phyloP scores from a whole-genome alignment of 2,888 invertebrate genomes.

The Pachymerium ferrugineum region DNA sequence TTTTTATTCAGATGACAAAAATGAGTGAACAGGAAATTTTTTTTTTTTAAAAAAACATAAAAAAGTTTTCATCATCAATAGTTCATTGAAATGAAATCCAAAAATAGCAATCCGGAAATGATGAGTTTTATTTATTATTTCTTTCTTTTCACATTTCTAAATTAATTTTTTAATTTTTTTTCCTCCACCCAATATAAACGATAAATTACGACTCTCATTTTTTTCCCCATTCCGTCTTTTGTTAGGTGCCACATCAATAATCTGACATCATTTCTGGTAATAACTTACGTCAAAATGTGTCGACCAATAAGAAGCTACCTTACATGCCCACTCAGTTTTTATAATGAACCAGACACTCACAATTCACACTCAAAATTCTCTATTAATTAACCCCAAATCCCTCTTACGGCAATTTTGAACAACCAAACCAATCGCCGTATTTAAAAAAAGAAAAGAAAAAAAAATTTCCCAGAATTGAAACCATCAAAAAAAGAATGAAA shows the following conservation, averaged over 20 bases:
- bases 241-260: not conserved
- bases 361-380: not conserved
- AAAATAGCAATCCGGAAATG: too few relatives aligned
- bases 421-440: not conserved
- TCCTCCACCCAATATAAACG: not conserved
- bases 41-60: too few relatives aligned
- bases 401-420: not conserved
- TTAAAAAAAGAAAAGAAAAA: not conserved
- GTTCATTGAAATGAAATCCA: too few relatives aligned
- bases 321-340: not conserved
- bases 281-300: constrained; percentile 23
- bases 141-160: not conserved
- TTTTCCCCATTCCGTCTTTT: constrained; percentile 11
- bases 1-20: too few relatives aligned
- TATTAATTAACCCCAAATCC: not conserved
- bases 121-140: not conserved
- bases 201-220: not conserved
- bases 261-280: constrained; percentile 17
- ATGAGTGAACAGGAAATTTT: too few relatives aligned
- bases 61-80: too few relatives aligned
- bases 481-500: not conserved
- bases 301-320: not conserved
- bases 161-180: not conserved
- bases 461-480: too few relatives aligned
- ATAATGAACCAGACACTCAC: constrained; percentile 6